Base-by-base conservation (phyloP, 2,888 invertebrate species). In the Leptinotarsa peninsularis region DNA sequence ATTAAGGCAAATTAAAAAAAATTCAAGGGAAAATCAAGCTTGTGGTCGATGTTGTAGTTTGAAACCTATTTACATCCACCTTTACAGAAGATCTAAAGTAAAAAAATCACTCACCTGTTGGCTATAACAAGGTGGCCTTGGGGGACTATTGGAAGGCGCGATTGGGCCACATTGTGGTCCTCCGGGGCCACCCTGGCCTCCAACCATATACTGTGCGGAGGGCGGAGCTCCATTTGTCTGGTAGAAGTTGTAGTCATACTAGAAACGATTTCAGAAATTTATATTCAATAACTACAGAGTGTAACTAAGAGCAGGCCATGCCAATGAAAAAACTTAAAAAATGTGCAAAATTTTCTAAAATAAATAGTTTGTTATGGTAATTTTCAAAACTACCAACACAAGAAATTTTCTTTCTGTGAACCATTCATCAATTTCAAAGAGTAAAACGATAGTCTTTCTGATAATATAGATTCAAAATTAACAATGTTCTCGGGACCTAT, bases 161-260 rank as follows among this genome's bases (percentile, higher is more conserved):
- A 80, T 76, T 49, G 79, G 77, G 71, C 76, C 72, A 52, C 79
- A 76, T 54, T 79, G 81, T 71, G 75, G 80, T 66, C 68, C 80
- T 75, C 78, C 82, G 66, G 78, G 78, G 78, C 81, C 79, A 54
- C 80, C 80, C 67, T 80, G 80, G 54, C 79, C 80, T 74, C 80
- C 80, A 27, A 79, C 75, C 70, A 81, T 70, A 67, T 81, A 80
- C 43, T 78, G 82, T 49, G 79, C 74, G 50, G 79, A 52, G 15
- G 79, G 79, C 60, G 78, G 74, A 72, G 83, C 85, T 81, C 86
- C 86, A 82, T 85, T 86, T 82, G 84, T 86, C 78, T 83, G 79
- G 82, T 85, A 87, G 82, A 86, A 87, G 82, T 84, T 84, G 84
- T 84, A 87, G 50, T 87, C 87, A 82, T 86, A 87, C 87, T 87